phyloP scores from a whole-genome alignment of 1,140 invertebrate genomes.

The Penaeus japonicus region DNA sequence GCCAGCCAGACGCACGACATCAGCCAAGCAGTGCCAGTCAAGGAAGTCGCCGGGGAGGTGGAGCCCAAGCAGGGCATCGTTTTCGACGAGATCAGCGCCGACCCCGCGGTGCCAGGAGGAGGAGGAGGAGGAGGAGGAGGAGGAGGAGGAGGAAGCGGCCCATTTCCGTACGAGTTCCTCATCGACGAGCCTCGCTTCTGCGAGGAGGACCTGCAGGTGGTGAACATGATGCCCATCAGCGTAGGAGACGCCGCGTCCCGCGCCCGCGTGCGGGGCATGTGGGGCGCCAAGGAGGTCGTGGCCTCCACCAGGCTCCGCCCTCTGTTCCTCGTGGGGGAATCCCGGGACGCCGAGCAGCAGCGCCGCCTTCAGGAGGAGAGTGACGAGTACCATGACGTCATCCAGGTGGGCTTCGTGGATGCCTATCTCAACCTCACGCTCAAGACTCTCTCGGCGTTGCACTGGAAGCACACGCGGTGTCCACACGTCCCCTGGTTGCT shows the following conservation, averaged over 20 bases:
- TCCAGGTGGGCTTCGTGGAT: conserved; percentile 65
- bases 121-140: neutral
- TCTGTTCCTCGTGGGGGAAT: neutral
- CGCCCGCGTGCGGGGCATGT: neutral
- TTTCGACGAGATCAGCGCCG: neutral
- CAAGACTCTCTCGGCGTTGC: conserved; percentile 64
- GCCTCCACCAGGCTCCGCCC: neutral
- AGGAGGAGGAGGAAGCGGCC: neutral
- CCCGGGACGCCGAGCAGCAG: neutral
- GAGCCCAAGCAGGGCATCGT: neutral
- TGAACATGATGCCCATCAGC: neutral
- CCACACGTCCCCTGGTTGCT: conserved; percentile 52
- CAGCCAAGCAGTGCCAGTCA: too few relatives aligned
- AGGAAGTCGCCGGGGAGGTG: neutral
- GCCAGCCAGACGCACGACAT: too few relatives aligned
- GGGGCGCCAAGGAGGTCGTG: neutral
- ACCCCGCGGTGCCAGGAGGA: neutral
- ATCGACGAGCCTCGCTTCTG: conserved; percentile 2
- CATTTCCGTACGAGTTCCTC: neutral
- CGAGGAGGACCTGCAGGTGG: neutral
- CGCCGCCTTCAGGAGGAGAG: conserved; percentile 33
- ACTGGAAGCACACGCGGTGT: conserved; percentile 62
- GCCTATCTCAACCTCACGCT: conserved; percentile 66
- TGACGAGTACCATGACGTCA: conserved; percentile 62
- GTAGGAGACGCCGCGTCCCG: neutral